Evolutionary conservation across 2,888 invertebrate species (phyloP).

Genomic region (Pachydiplax longipennis): DNA sequence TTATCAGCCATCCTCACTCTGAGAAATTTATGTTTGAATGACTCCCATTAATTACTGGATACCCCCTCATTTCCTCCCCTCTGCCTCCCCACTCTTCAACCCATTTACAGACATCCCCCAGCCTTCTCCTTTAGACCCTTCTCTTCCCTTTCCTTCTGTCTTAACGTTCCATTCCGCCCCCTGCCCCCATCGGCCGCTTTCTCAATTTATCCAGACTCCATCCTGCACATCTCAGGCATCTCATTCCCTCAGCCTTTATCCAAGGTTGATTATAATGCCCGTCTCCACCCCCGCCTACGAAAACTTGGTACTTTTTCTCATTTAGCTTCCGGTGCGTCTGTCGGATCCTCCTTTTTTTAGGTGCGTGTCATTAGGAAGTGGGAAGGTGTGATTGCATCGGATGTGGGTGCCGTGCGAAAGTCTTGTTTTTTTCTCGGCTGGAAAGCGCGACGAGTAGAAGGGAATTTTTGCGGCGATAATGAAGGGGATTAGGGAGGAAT

Average conservation of each 20-base stretch:
- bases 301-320: slow-evolving; percentile 4
- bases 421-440: background rate
- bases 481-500: background rate
- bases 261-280: slow-evolving; percentile 30
- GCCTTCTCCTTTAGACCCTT: background rate
- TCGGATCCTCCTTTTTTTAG: background rate
- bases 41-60: slow-evolving; percentile 43
- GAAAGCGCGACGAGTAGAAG: background rate
- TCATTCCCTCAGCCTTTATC: background rate
- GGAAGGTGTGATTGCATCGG: background rate
- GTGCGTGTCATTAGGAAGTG: slow-evolving; percentile 8
- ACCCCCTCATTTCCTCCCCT: background rate
- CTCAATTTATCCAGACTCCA: slow-evolving; percentile 20
- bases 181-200: background rate
- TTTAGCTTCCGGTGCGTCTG: background rate
- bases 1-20: slow-evolving; percentile 37
- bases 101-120: slow-evolving; percentile 22
- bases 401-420: background rate
- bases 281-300: background rate
- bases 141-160: background rate
- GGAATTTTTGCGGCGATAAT: background rate
- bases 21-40: slow-evolving; percentile 45
- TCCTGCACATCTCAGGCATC: background rate
- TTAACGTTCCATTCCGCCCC: slow-evolving; percentile 7
- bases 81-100: background rate